Evolutionary conservation across 2,797 vertebrate species (phyloP).

Genomic region (Syngnathus acus): DNA sequence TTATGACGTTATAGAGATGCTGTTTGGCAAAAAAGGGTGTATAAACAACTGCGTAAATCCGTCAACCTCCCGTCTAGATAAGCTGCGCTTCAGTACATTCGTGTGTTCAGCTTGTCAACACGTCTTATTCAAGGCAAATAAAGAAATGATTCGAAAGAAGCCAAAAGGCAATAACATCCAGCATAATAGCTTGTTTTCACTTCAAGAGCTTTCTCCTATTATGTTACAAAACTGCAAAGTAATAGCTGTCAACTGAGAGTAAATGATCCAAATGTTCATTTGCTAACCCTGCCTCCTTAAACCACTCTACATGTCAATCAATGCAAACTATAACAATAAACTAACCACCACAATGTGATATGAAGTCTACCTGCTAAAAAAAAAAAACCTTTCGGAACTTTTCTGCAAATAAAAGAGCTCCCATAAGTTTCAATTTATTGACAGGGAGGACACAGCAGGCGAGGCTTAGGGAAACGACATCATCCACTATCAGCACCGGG

Average conservation of each 20-base stretch:
- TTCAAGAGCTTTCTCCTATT: neutral
- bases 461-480: no score
- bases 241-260: neutral
- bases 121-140: neutral
- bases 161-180: constrained; percentile 1
- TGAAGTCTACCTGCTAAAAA: neutral
- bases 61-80: neutral
- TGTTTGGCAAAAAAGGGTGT: neutral
- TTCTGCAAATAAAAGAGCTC: neutral
- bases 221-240: neutral
- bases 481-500: no score
- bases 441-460: no score
- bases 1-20: neutral
- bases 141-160: neutral
- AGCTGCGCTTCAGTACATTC: neutral
- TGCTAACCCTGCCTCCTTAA: no score
- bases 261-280: neutral
- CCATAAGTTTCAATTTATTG: neutral
- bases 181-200: neutral
- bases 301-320: neutral
- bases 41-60: neutral
- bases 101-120: neutral
- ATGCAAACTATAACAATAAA: neutral
- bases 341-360: neutral
- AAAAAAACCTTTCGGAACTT: neutral